These are phyloP conservation scores for Suncus etruscus DNA, from an alignment of 2,113 vertebrate species.

Conservation along the genomic window DNA sequence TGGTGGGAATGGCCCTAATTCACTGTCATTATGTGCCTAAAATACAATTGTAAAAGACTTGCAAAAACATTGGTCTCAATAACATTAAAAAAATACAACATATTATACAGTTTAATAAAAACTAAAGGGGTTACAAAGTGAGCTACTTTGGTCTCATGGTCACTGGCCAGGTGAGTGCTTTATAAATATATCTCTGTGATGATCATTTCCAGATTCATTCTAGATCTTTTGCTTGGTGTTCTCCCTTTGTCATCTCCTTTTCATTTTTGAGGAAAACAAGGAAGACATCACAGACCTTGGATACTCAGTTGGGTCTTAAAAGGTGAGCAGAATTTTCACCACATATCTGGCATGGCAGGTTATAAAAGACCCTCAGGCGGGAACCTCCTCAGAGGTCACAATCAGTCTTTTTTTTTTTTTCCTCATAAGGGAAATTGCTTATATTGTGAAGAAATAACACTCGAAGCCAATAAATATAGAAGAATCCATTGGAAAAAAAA, in stretches of 20 bases:
- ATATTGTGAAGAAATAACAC: constrained; percentile 75
- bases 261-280: neutral
- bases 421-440: constrained; percentile 63
- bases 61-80: too few species aligned
- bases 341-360: neutral
- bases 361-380: constrained; percentile 8
- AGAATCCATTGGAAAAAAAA: constrained; percentile 79
- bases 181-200: neutral
- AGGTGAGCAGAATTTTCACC: neutral
- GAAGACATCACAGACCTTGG: neutral
- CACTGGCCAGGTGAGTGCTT: neutral
- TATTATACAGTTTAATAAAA: neutral
- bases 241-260: constrained; percentile 36
- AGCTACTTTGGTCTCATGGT: neutral
- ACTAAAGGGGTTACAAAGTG: neutral
- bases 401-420: neutral
- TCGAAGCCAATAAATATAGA: constrained; percentile 78
- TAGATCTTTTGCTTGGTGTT: neutral
- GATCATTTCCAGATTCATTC: constrained; percentile 5
- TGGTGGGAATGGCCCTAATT: too few species aligned
- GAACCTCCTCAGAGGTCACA: neutral
- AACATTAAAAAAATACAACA: too few species aligned
- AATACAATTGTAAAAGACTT: too few species aligned
- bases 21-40: too few species aligned
- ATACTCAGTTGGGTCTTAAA: neutral